These are phyloP conservation scores for Pyxicephalus adspersus DNA, from an alignment of 2,113 vertebrate species.

Conservation along the genomic window DNA sequence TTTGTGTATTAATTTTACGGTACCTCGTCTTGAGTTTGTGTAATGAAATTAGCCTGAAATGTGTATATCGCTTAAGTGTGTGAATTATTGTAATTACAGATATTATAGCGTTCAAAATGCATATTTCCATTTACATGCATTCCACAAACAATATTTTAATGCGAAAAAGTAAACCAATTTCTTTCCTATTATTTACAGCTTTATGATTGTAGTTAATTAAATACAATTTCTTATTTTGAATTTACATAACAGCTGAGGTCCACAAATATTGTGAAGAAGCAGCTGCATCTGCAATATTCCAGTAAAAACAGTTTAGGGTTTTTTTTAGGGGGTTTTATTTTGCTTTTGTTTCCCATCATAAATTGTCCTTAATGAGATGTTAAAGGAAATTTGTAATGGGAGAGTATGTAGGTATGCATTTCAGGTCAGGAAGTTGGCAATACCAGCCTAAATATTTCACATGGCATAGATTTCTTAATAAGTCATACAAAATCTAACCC, in stretches of 20 bases:
- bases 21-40: conserved; percentile 21
- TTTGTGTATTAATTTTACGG: conserved; percentile 20
- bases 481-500: too few species aligned
- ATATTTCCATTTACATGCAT: conserved; percentile 20
- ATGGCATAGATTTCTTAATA: too few species aligned
- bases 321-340: too few species aligned
- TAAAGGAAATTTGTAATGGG: too few species aligned
- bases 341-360: too few species aligned
- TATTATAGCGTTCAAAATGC: conserved; percentile 26
- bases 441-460: too few species aligned
- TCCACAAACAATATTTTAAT: conserved; percentile 38
- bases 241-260: conserved; percentile 51
- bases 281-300: conserved; percentile 23
- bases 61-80: conserved; percentile 14
- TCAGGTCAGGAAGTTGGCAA: too few species aligned
- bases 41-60: conserved; percentile 31
- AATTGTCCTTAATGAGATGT: too few species aligned
- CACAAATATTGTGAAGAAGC: conserved; percentile 39
- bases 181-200: conserved; percentile 45
- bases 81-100: conserved; percentile 37
- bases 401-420: too few species aligned
- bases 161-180: conserved; percentile 38
- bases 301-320: conserved; percentile 61
- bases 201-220: conserved; percentile 34
- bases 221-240: conserved; percentile 29